phyloP scores from a whole-genome alignment of 2,113 vertebrate species.

The Polypterus bichir region DNA sequence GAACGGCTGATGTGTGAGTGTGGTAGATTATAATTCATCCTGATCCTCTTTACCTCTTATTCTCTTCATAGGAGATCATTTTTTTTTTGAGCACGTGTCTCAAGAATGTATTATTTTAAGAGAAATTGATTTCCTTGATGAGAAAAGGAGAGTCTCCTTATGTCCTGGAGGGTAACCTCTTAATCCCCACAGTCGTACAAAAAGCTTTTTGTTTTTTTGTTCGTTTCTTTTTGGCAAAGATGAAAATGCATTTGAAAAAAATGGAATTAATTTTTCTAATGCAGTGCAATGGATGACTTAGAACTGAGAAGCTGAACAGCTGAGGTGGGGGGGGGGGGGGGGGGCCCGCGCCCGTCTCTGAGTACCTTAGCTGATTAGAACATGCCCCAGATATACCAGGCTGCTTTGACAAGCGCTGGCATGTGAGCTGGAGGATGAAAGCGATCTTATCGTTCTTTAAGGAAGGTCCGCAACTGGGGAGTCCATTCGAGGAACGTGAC shows the following conservation, averaged over 20 bases:
- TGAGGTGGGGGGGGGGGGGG: conserved; percentile 34
- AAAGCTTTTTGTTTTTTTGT: conserved; percentile 28
- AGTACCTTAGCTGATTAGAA: conserved; percentile 50
- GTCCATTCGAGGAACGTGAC: not conserved
- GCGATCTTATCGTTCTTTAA: conserved; percentile 35
- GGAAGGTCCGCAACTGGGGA: not conserved
- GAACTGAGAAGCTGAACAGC: conserved; percentile 33
- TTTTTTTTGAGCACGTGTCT: conserved; percentile 40
- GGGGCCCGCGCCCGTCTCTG: conserved; percentile 22
- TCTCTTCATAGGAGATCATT: conserved; percentile 57
- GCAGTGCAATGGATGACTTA: conserved; percentile 48
- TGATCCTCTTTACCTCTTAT: conserved; percentile 70
- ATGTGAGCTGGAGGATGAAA: conserved; percentile 44
- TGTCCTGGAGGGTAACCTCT: conserved; percentile 56
- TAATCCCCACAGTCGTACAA: conserved; percentile 54
- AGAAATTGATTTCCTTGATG: conserved; percentile 77
- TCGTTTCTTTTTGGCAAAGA: conserved; percentile 43
- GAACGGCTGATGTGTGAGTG: conserved; percentile 63
- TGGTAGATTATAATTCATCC: conserved; percentile 65
- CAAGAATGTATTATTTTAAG: conserved; percentile 72
- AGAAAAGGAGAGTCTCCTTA: conserved; percentile 63
- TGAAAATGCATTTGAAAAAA: conserved; percentile 63
- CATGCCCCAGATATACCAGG: conserved; percentile 36
- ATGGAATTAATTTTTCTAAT: conserved; percentile 61
- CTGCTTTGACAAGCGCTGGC: conserved; percentile 42